A percentile compares a stretch with the other conserved stretches of the same genome.
Conservation (phyloP, 30 jellyfish, hydroid and myxozoan species). For the Aurelia aurita complex sp. Pacific region DNA sequence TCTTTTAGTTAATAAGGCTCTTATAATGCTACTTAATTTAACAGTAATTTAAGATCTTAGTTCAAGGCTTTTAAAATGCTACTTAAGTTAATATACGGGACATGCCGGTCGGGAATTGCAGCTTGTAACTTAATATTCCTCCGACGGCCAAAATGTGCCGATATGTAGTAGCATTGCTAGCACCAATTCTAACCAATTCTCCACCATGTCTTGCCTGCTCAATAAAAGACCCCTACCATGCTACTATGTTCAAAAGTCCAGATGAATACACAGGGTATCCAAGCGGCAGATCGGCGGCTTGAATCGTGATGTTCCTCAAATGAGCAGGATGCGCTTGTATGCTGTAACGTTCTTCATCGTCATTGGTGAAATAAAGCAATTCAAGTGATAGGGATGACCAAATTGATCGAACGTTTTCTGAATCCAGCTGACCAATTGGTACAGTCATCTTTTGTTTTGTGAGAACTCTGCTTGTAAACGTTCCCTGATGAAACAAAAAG, state of each 20-base stretch:
- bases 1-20: too few species aligned
- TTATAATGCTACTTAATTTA: too few species aligned
- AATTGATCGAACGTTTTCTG: conserved; percentile 65
- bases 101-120: conserved; percentile 90
- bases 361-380: conserved; percentile 78
- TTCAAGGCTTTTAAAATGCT: conserved; percentile 22
- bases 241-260: conserved; percentile 60
- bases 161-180: conserved; percentile 82
- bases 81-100: conserved; percentile 73
- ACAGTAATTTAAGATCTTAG: too few species aligned
- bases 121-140: conserved; percentile 83
- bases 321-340: conserved; percentile 87
- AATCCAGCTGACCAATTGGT: conserved; percentile 69
- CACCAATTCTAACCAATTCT: too few species aligned
- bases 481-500: conserved; percentile 52
- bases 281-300: conserved; percentile 95
- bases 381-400: conserved; percentile 90
- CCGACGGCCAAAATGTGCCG: conserved; percentile 69
- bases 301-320: conserved; percentile 73
- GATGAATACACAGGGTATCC: conserved; percentile 91
- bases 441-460: conserved; percentile 71
- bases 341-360: conserved; percentile 97
- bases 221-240: conserved; percentile 19
- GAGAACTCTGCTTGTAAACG: conserved; percentile 78
- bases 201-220: too few species aligned